Evolutionary conservation across 1,140 invertebrate species (phyloP).

Genomic region (Neocloeon triangulifer): DNA sequence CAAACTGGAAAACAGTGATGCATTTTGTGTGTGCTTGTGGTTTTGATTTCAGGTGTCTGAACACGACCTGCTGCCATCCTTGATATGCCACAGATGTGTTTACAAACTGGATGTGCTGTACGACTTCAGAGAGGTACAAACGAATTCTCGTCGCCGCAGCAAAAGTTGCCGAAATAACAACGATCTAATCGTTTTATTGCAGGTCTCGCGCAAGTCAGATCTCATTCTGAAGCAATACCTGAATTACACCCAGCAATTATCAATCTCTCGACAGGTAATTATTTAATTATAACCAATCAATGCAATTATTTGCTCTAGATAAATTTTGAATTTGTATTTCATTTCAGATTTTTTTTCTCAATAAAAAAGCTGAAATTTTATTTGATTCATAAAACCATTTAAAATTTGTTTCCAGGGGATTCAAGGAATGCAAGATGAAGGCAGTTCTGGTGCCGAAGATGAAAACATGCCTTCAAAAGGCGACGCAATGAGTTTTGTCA

Average conservation of each 20-base stretch:
- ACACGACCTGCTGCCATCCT: slow-evolving; percentile 22
- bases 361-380: no score
- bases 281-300: no score
- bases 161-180: no score
- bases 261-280: not conserved
- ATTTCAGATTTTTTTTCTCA: no score
- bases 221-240: slow-evolving; percentile 25
- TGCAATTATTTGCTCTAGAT: no score
- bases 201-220: slow-evolving; percentile 25
- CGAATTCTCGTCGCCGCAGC: no score
- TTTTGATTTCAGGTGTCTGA: slow-evolving; percentile 22
- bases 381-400: no score
- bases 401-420: no score
- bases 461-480: not conserved
- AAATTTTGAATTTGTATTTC: no score
- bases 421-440: not conserved
- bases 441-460: not conserved
- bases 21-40: no score
- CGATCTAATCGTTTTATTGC: no score
- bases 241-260: slow-evolving; percentile 20
- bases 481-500: not conserved
- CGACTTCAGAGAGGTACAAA: slow-evolving; percentile 23
- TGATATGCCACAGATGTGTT: slow-evolving; percentile 23
- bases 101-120: slow-evolving; percentile 23
- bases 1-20: no score